Conservation (phyloP, 2,113 vertebrate species). For the Dasyprocta punctata region DNA sequence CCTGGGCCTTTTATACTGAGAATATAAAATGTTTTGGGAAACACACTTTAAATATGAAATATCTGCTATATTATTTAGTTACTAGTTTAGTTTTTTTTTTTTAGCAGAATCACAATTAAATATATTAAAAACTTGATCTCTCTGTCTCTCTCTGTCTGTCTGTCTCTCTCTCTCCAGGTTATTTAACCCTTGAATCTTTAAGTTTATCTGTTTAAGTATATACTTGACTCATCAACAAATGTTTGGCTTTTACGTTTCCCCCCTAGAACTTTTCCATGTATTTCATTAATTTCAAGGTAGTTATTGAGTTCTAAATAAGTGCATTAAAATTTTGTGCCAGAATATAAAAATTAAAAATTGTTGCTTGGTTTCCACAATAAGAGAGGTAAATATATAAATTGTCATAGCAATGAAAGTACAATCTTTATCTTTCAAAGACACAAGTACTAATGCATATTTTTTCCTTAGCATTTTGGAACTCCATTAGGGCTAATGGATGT, state of each 20-base stretch:
- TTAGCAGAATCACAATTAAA: conserved; percentile 5
- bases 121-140: background rate
- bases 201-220: background rate
- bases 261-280: background rate
- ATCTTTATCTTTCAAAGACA: background rate
- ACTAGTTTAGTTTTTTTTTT: conserved; percentile 35
- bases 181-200: background rate
- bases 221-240: background rate
- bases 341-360: conserved; percentile 30
- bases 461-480: conserved; percentile 42
- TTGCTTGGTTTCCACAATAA: background rate
- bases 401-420: background rate
- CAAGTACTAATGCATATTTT: background rate
- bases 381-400: background rate
- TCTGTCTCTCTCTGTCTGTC: too few species aligned
- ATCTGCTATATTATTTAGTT: conserved; percentile 34
- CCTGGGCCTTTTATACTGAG: conserved; percentile 3
- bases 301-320: conserved; percentile 34
- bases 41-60: background rate
- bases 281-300: conserved; percentile 39
- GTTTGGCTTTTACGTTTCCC: background rate
- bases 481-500: conserved; percentile 6
- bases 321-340: conserved; percentile 2
- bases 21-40: background rate
- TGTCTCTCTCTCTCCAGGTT: too few species aligned